phyloP scores from a whole-genome alignment of 2,888 invertebrate species.

The Allacma fusca region DNA sequence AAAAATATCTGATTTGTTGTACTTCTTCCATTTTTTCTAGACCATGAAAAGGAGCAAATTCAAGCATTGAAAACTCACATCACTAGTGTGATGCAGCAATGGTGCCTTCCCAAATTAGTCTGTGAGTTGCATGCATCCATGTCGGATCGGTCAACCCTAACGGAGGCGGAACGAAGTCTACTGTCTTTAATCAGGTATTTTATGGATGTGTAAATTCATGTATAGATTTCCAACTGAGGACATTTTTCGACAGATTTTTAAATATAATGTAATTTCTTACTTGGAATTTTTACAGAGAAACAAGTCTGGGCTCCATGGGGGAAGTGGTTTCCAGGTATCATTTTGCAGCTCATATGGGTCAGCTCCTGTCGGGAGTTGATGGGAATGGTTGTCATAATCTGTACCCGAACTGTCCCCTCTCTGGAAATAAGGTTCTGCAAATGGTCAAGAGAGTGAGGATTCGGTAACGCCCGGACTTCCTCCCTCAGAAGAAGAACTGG shows the following conservation, averaged over 20 bases:
- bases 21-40: constrained; percentile 42
- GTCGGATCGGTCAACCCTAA: constrained; percentile 69
- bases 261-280: too few relatives aligned
- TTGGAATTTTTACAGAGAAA: constrained; percentile 67
- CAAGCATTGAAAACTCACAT: constrained; percentile 50
- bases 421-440: constrained; percentile 71
- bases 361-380: constrained; percentile 72
- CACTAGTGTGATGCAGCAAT: constrained; percentile 65
- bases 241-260: neutral
- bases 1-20: neutral
- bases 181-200: constrained; percentile 71
- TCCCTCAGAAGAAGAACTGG: too few relatives aligned
- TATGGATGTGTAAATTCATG: neutral
- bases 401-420: constrained; percentile 73
- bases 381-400: constrained; percentile 75
- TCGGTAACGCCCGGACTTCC: constrained; percentile 59
- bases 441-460: constrained; percentile 72
- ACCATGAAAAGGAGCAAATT: constrained; percentile 56
- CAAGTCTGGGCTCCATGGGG: constrained; percentile 70
- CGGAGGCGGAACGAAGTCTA: constrained; percentile 71
- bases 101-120: constrained; percentile 73
- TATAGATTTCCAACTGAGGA: neutral
- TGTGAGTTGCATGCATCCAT: constrained; percentile 73
- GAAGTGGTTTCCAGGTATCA: constrained; percentile 68
- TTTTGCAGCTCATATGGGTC: constrained; percentile 74